These are phyloP conservation scores for Heterocephalus glaber DNA, from an alignment of 2,113 vertebrate species.

Conservation along the genomic window DNA sequence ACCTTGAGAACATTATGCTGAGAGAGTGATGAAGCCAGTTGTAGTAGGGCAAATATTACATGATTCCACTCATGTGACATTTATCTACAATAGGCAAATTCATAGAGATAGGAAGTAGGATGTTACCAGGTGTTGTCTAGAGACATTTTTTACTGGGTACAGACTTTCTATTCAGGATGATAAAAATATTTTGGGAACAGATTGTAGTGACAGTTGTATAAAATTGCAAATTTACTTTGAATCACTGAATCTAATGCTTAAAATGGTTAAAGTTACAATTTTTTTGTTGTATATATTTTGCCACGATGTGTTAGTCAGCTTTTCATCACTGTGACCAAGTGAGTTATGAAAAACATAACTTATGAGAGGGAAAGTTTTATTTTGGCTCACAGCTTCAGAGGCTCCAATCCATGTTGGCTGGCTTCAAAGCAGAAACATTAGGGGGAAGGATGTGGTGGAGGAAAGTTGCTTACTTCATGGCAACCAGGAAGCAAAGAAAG, in stretches of 20 bases:
- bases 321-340: no score
- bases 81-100: neutral
- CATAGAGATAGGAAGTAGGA: neutral
- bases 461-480: no score
- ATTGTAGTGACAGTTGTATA: neutral
- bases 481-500: no score
- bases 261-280: neutral
- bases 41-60: neutral
- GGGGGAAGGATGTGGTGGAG: no score
- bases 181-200: neutral
- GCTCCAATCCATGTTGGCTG: no score
- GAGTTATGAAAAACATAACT: no score
- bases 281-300: neutral
- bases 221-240: neutral
- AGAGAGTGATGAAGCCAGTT: neutral
- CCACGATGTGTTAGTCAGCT: neutral
- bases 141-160: neutral
- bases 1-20: neutral
- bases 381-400: no score
- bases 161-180: neutral
- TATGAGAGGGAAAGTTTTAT: no score
- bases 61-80: neutral
- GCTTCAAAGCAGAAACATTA: no score
- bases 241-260: neutral
- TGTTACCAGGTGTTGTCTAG: neutral